Evolutionary conservation across 2,888 invertebrate genomes (phyloP), one percentile per base, ranked within the genome.

Genomic region (Hydrotaea diabolus): DNA sequence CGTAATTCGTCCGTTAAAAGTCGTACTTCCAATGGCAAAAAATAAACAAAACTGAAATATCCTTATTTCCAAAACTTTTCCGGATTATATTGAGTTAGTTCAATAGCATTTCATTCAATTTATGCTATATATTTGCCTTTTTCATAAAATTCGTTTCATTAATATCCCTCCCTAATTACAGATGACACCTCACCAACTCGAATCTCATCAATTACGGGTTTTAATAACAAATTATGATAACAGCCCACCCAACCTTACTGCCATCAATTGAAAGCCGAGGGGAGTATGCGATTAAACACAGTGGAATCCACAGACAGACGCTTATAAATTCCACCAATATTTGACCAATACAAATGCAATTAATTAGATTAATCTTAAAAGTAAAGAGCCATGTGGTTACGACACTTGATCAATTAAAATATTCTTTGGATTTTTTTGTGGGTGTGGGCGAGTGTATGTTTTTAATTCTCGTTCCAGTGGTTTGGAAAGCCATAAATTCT

Each of bases 171-270:
- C 79, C 72, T 80, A 85, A 85, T 85, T 85, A 80, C 74, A 80
- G 46, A 74, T 77, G 82, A 82, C 85, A 85, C 85, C 85, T 80
- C 66, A 80, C 15, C 43, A 82, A 77, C 77, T 46, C 19, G 21
- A 85, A 82, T 82, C 79, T 79, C 85, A 85, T 85, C 85, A 85
- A 85, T 85, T 85, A 85, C 80, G 82, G 77, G 79, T 78, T 85
- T 82, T 21, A 77, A 85, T 85, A 82, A 80, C 69, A 85, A 85
- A 77, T 82, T 80, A 85, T 82, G 84, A 55, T 85, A 85, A 85
- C 79, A 78, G 66, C 21, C 21, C 43, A 15, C 0, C 8, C 21
- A 21, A 23, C 23, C 19, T n/a, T n/a, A 59, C 23, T 15, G 13
- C 55, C 55, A 7, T 8, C 39, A 39, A 39, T 9, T 59, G 39